phyloP scores from a whole-genome alignment of 2,888 invertebrate genomes.

The Pseudococcus viburni region DNA sequence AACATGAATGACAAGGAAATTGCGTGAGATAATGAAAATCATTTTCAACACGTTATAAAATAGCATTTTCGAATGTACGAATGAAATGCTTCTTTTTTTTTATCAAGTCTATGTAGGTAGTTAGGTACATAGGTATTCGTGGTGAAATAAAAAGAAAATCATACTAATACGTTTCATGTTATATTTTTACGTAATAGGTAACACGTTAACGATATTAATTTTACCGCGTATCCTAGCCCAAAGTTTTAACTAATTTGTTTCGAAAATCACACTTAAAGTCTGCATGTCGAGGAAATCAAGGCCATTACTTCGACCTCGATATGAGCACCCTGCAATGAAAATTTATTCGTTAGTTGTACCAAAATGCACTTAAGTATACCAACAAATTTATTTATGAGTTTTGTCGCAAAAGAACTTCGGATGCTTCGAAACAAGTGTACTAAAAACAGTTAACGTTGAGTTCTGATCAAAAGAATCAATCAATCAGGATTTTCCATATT shows the following conservation, averaged over 20 bases:
- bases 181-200: conserved; percentile 35
- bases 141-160: conserved; percentile 10
- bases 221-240: neutral
- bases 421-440: conserved; percentile 21
- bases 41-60: too few relatives aligned
- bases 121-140: neutral
- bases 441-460: conserved; percentile 23
- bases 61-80: conserved; percentile 4
- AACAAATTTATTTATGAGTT: neutral
- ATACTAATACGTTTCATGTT: conserved; percentile 12
- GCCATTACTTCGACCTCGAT: conserved; percentile 65
- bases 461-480: conserved; percentile 6
- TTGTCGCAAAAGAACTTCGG: conserved; percentile 12
- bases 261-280: conserved; percentile 49
- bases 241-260: neutral
- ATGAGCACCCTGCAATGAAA: conserved; percentile 61
- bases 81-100: conserved; percentile 21
- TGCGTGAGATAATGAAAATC: too few relatives aligned
- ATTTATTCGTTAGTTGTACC: neutral
- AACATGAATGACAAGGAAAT: too few relatives aligned
- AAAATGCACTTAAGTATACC: neutral
- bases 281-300: conserved; percentile 30
- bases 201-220: conserved; percentile 24
- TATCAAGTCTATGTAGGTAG: too few relatives aligned
- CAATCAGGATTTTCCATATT: conserved; percentile 15